Evolutionary conservation across 1,140 invertebrate genomes (phyloP), one percentile per base, ranked within the genome.

Genomic region (Camponotus vicinus): DNA sequence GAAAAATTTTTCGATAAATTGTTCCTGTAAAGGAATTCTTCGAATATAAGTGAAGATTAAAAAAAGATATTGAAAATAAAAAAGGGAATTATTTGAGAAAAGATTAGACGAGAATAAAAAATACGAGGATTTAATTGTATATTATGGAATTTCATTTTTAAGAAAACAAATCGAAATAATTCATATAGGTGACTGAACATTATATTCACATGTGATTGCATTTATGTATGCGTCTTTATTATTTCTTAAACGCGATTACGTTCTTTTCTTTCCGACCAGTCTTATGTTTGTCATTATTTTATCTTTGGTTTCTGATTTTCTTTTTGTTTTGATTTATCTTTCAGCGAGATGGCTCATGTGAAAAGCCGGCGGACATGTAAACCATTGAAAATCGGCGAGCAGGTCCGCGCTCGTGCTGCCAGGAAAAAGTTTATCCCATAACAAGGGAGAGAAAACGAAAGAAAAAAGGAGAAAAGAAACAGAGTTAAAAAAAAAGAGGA

Each of bases 251-350:
- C 49, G 49, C 13, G 5, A 69, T 79, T 86, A 27, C 11, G 3
- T 66, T 37, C 3, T 55, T 77, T 11, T 76, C 0, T 61, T 71
- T 13, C 42, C 11, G 37, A 0, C 9, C 37, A 40, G 13, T 63
- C 71, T 42, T 55, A 27, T 42, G 21, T 40, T 15, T 8, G n/a
- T 59, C 80, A 40, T 77, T 37, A 15, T 86, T 89, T 85, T 71
- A 0, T 21, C 61, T 63, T 88, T 84, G 57, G 27, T 90, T 88
- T 92, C 89, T 91, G 86, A 91, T 92, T 93, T 93, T 90, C 85
- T 78, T 93, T 93, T 91, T 87, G 86, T 92, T 92, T 92, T 93
- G 86, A 87, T 91, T 91, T 91, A 80, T 92, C 80, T 92, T 93
- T 84, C 93, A 93, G 93, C 92, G 64, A 55, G 87, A 94, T 92